Percentiles rank a stretch among this genome's conserved stretches.
phyloP scores from a whole-genome alignment of 2,113 vertebrate genomes.

The Dicentrarchus labrax region DNA sequence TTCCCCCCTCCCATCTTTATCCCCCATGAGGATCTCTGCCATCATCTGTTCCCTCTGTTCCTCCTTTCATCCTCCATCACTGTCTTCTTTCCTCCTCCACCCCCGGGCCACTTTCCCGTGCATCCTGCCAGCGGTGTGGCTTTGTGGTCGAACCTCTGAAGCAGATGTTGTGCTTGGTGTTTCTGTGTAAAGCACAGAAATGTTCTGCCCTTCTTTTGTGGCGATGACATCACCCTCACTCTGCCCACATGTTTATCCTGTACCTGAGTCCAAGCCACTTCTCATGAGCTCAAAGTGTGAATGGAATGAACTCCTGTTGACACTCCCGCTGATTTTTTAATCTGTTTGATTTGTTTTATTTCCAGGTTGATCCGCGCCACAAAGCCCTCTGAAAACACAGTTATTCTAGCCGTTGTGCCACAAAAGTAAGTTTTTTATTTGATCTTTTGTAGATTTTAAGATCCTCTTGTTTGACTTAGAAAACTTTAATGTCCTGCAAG shows the following conservation, averaged over 20 bases:
- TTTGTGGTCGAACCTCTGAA: slow-evolving; percentile 49
- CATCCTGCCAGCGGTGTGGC: slow-evolving; percentile 37
- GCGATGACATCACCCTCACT: slow-evolving; percentile 56
- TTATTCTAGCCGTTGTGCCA: slow-evolving; percentile 92
- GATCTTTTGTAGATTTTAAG: not conserved
- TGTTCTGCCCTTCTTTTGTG: slow-evolving; percentile 38
- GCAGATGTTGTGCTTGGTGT: slow-evolving; percentile 58
- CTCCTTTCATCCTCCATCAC: slow-evolving; percentile 41
- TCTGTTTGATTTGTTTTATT: slow-evolving; percentile 15
- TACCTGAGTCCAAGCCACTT: slow-evolving; percentile 33
- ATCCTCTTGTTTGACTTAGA: not conserved
- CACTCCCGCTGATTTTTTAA: slow-evolving; percentile 9
- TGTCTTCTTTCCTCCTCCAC: slow-evolving; percentile 25
- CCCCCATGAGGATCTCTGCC: slow-evolving; percentile 27
- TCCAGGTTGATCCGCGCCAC: slow-evolving; percentile 93
- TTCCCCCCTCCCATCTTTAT: not conserved
- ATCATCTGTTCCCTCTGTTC: slow-evolving; percentile 41
- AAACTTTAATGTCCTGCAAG: too few species aligned
- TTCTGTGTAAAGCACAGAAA: slow-evolving; percentile 53
- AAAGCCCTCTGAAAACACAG: slow-evolving; percentile 91
- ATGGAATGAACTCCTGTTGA: slow-evolving; percentile 37
- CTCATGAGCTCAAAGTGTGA: slow-evolving; percentile 22
- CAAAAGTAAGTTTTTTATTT: slow-evolving; percentile 85
- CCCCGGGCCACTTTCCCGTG: slow-evolving; percentile 36
- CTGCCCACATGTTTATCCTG: slow-evolving; percentile 50